Conservation (phyloP, 2,797 vertebrate species). For the Platalea minor region DNA sequence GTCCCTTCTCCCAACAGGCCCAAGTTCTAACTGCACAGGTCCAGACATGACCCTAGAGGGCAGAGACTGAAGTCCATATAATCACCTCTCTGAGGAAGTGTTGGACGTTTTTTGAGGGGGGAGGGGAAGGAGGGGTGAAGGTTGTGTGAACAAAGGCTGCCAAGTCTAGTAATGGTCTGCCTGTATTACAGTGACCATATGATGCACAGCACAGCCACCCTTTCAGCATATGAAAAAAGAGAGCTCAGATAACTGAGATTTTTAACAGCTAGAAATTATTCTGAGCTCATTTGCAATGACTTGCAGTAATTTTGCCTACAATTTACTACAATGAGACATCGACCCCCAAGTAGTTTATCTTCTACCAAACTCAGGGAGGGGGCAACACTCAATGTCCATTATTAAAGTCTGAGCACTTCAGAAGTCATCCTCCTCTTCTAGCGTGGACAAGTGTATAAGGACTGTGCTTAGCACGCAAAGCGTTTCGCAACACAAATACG, state of each 20-base stretch:
- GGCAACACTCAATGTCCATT: neutral
- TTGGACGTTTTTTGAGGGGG: slow-evolving; percentile 42
- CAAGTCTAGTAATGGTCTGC: slow-evolving; percentile 6
- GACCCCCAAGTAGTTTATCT: neutral
- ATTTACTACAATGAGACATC: neutral
- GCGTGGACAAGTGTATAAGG: neutral
- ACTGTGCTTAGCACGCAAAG: neutral
- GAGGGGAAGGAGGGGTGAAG: slow-evolving; percentile 46
- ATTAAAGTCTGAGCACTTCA: neutral
- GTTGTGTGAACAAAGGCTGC: slow-evolving; percentile 47
- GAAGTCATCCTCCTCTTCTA: slow-evolving; percentile 27
- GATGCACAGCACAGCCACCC: slow-evolving; percentile 40
- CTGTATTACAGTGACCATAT: slow-evolving; percentile 9
- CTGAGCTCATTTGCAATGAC: neutral
- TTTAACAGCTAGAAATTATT: neutral
- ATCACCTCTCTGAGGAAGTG: slow-evolving; percentile 67
- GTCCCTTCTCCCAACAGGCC: slow-evolving; percentile 81
- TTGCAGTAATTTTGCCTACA: neutral
- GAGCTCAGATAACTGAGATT: neutral
- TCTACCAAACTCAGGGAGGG: neutral
- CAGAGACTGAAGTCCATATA: slow-evolving; percentile 75
- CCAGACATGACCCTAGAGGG: slow-evolving; percentile 81
- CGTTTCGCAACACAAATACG: neutral
- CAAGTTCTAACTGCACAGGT: slow-evolving; percentile 77
- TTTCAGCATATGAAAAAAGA: neutral